phyloP scores from a whole-genome alignment of 2,888 invertebrate species.

The Bedellia somnulentella region DNA sequence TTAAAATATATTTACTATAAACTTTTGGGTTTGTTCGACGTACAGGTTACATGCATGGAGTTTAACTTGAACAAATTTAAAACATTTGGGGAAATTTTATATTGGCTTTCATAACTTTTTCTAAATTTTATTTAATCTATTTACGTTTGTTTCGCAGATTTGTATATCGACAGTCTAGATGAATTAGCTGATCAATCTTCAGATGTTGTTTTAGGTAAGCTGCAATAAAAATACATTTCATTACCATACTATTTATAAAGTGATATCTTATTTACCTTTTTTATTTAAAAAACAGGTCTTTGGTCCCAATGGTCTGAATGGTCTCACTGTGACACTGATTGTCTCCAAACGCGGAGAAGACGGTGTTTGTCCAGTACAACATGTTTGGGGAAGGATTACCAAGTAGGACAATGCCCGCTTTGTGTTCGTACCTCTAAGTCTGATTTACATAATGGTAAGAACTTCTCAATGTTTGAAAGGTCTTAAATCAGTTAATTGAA shows the following conservation, averaged over 20 bases:
- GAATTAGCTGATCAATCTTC: constrained; percentile 47
- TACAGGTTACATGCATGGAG: too few species aligned
- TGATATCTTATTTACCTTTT: background rate
- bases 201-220: constrained; percentile 33
- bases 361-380: constrained; percentile 63
- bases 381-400: constrained; percentile 42
- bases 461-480: too few species aligned
- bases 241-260: background rate
- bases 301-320: constrained; percentile 91
- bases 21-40: too few species aligned
- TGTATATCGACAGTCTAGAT: constrained; percentile 37
- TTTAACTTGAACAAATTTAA: too few species aligned
- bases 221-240: background rate
- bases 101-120: too few species aligned
- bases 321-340: constrained; percentile 88
- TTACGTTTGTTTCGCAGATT: constrained; percentile 23
- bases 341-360: constrained; percentile 79
- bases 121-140: too few species aligned
- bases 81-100: too few species aligned
- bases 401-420: constrained; percentile 38
- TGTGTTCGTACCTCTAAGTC: constrained; percentile 48
- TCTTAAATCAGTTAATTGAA: too few species aligned
- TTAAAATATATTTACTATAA: too few species aligned
- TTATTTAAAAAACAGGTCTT: constrained; percentile 66
- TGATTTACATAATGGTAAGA: constrained; percentile 32